A percentile compares a stretch with the other conserved stretches of the same genome.
Evolutionary conservation across 2,113 vertebrate genomes (phyloP).

Genomic region (Gallinago paraguaiae): DNA sequence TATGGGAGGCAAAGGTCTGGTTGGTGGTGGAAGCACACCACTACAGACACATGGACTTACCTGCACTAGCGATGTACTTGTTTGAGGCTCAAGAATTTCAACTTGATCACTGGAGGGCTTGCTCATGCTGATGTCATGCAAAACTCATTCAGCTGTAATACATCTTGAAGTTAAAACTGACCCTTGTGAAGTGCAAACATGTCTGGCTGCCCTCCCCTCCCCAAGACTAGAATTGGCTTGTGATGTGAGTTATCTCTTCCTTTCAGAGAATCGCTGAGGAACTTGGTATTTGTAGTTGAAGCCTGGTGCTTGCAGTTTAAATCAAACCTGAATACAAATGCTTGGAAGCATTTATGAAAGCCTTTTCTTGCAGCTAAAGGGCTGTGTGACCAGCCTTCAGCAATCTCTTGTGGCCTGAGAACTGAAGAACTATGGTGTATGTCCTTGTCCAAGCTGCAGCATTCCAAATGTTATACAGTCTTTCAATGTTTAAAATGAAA

Average conservation of each 20-base stretch:
- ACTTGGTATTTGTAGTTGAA: neutral
- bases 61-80: neutral
- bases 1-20: neutral
- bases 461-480: neutral
- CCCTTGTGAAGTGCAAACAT: neutral
- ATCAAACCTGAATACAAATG: neutral
- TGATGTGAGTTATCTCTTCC: neutral
- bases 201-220: neutral
- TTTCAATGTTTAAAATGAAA: neutral
- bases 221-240: neutral
- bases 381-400: neutral
- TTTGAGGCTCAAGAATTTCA: neutral
- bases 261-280: neutral
- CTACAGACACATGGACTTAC: neutral
- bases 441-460: neutral
- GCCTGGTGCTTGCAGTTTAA: neutral
- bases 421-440: neutral
- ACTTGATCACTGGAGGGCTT: neutral
- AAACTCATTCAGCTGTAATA: neutral
- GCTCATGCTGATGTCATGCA: neutral
- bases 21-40: neutral
- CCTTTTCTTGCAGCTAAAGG: neutral
- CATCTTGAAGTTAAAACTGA: neutral
- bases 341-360: neutral
- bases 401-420: neutral